Evolutionary conservation across 2,113 vertebrate species (phyloP), one percentile per base, ranked within the genome.

Genomic region (Balaenoptera acutorostrata): DNA sequence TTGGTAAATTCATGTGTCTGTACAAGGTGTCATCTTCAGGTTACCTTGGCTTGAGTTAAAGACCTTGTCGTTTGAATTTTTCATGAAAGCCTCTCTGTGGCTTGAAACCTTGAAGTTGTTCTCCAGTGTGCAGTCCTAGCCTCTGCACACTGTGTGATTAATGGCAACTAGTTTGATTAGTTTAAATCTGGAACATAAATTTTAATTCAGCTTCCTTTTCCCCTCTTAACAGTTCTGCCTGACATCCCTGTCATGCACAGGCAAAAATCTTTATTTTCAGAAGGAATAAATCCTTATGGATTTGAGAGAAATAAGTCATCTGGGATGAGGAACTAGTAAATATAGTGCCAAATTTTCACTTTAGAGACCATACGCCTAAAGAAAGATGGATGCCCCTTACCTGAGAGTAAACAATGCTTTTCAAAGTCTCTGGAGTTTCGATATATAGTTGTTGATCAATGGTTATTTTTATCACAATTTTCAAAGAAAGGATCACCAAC

Each of bases 201-300:
- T 97, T 93, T 94, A 94, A 81, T 90, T 88, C 57, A 81, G 44
- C 63, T 78, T 75, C 57, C 89, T 63, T 68, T 20, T 5, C 10
- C 39, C 11, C 49, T 39, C 46, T 10, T 0, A 88, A 9, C 21
- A 68, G 0, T 89, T 94, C 88, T 97, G 64, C 75, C 59, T 63
- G 74, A 72, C 71, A 96, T 23, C 6, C 39, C 92, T 97, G 64
- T 41, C 78, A 90, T 4, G 27, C 46, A 96, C 41, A 49, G 71
- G 46, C 23, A 96, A 95, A 52, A 92, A 96, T 23, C n/a, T 74
- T 91, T 77, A 52, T 93, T 96, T 97, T 92, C 57, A n/a, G 33
- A 90, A 95, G 46, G 46, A 93, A 55, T n/a, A 90, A 96, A 44
- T 96, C 41, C 80, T 39, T 80, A 93, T 15, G 25, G 85, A 95